These are phyloP conservation scores for Palythoa caribaeorum DNA, from an alignment of 92 coral and sea anemone species.

Conservation along the genomic window DNA sequence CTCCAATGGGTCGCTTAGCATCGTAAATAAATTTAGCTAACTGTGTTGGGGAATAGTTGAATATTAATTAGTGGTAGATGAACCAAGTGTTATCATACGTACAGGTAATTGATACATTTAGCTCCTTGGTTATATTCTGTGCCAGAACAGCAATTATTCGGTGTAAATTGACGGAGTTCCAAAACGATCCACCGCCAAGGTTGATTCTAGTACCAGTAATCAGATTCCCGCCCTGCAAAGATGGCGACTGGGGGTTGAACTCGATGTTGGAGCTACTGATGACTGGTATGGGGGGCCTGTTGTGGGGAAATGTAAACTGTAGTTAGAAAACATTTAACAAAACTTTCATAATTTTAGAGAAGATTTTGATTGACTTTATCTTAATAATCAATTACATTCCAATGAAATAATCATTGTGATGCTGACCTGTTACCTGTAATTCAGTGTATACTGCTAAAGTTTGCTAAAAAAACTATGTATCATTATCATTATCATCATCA, in stretches of 20 bases:
- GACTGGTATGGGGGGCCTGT: conserved; percentile 30
- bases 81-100: background rate
- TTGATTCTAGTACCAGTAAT: conserved; percentile 7
- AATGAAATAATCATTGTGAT: too few relatives aligned
- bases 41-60: too few relatives aligned
- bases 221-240: background rate
- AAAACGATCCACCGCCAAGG: conserved; percentile 5
- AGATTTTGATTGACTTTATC: too few relatives aligned
- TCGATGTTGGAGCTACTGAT: background rate
- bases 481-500: too few relatives aligned
- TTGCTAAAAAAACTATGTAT: too few relatives aligned
- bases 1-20: too few relatives aligned
- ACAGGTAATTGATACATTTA: conserved; percentile 17
- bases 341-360: background rate
- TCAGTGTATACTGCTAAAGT: too few relatives aligned
- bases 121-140: conserved; percentile 12
- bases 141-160: conserved; percentile 30
- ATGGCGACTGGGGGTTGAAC: conserved; percentile 41
- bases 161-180: conserved; percentile 32
- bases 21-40: too few relatives aligned
- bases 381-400: too few relatives aligned
- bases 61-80: background rate
- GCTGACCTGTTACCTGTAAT: too few relatives aligned
- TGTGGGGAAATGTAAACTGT: background rate
- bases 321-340: background rate